A percentile compares a stretch with the other conserved stretches of the same genome.
Conservation (phyloP, 2,797 vertebrate species). For the Helostoma temminkii region DNA sequence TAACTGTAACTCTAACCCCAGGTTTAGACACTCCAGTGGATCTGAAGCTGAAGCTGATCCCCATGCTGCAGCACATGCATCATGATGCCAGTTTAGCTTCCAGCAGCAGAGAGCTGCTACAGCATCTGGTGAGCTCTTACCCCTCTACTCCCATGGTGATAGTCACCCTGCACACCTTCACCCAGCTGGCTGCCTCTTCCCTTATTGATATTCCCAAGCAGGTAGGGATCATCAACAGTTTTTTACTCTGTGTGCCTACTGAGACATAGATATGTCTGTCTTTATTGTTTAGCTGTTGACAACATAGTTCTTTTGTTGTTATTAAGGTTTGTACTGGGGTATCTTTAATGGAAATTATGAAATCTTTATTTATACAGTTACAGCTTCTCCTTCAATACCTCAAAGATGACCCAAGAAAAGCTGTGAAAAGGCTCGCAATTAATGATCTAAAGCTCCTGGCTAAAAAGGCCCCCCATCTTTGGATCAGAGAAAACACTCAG, state of each 20-base stretch:
- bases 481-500: conserved; percentile 96
- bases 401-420: conserved; percentile 94
- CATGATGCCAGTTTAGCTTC: conserved; percentile 94
- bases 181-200: conserved; percentile 94
- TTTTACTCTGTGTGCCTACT: background rate
- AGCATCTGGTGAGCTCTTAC: conserved; percentile 94
- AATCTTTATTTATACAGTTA: conserved; percentile 79
- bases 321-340: background rate
- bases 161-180: conserved; percentile 96
- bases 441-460: conserved; percentile 95
- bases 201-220: conserved; percentile 97
- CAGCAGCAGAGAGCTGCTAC: conserved; percentile 92
- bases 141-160: conserved; percentile 97
- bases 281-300: background rate
- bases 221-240: conserved; percentile 73
- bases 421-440: conserved; percentile 92
- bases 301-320: background rate
- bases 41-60: conserved; percentile 96
- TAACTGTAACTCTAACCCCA: conserved; percentile 50
- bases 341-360: background rate
- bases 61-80: conserved; percentile 98
- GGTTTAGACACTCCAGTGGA: conserved; percentile 96
- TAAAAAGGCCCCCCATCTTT: conserved; percentile 96
- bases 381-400: conserved; percentile 95
- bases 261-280: background rate